Evolutionary conservation across 2,797 vertebrate species (phyloP).

Genomic region (Cyclopterus lumpus): DNA sequence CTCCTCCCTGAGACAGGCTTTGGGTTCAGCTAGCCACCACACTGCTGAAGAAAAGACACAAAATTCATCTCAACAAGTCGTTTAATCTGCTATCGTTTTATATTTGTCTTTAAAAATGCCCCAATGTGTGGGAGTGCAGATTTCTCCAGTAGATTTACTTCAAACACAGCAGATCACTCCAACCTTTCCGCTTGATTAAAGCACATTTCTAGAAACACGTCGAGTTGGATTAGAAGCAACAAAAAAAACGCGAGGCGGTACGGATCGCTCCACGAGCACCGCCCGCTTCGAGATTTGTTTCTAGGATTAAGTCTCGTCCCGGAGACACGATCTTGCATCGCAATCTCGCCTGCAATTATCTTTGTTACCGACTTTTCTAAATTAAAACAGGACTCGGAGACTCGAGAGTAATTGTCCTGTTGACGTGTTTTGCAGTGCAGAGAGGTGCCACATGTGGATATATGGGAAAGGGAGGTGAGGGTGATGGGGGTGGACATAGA

Average conservation of each 20-base stretch:
- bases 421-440: constrained; percentile 10
- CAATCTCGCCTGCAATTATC: not conserved
- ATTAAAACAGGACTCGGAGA: constrained; percentile 12
- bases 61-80: constrained; percentile 52
- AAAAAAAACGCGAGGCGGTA: not conserved
- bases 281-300: not conserved
- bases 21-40: constrained; percentile 33
- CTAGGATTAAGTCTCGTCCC: not conserved
- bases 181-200: constrained; percentile 13
- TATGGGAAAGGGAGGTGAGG: constrained; percentile 16
- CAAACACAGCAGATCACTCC: constrained; percentile 6
- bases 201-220: not conserved
- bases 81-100: constrained; percentile 45
- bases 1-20: constrained; percentile 45
- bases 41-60: not conserved
- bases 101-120: constrained; percentile 15
- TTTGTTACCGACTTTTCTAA: not conserved
- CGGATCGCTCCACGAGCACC: not conserved
- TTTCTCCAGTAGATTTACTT: constrained; percentile 10
- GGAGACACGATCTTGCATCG: too few species aligned
- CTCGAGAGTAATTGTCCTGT: not conserved
- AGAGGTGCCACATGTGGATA: constrained; percentile 16
- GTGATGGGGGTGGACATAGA: constrained; percentile 3
- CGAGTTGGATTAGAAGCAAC: constrained; percentile 5
- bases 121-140: constrained; percentile 9